Evolutionary conservation across 1,140 invertebrate genomes (phyloP), one percentile per base, ranked within the genome.

Genomic region (Ruditapes philippinarum): DNA sequence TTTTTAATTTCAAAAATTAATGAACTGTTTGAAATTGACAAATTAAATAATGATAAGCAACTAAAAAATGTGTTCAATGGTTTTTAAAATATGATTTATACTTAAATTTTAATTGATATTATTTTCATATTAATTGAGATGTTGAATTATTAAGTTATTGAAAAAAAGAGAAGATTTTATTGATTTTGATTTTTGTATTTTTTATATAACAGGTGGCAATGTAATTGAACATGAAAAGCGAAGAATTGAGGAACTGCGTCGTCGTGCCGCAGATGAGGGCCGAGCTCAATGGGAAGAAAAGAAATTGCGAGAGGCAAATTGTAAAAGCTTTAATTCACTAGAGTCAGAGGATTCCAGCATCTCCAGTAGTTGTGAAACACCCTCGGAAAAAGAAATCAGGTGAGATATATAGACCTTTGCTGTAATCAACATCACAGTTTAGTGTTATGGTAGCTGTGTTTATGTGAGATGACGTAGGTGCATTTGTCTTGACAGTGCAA

Each of bases 191-290:
- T 57, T 7, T 45, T 45, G 14, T 14, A 45, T 45, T 45, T 5
- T 74, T 86, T 86, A 60, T 28, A 76, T 84, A 65, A 25, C 80
- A 94, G 93, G 93, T 33, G 91, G 89, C 51, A 97, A 98, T 96
- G 98, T 99, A 60, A 98, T 99, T 93, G 98, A 98, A 93, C 97
- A 98, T 94, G 98, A 99, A 95, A 96, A 98, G 79, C 97, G 98
- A 91, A 97, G 98, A 93, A 98, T 99, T 42, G 97, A 97, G 81
- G 98, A 98, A 93, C 95, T 99, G 65, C 98, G 98, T 93, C 97
- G 98, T 83, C 96, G 98, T 83, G 98, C 98, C 0, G 98, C 98
- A 93, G 97, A 98, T 94, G 98, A 99, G 95, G 98, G 98, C 0
- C 97, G 97, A 65, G 97, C 97, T 12, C 97, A 98, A 91, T 98